Percentiles rank a stretch among this genome's conserved stretches.
phyloP scores from a whole-genome alignment of 1,140 invertebrate species.

The Rhagoletis pomonella region DNA sequence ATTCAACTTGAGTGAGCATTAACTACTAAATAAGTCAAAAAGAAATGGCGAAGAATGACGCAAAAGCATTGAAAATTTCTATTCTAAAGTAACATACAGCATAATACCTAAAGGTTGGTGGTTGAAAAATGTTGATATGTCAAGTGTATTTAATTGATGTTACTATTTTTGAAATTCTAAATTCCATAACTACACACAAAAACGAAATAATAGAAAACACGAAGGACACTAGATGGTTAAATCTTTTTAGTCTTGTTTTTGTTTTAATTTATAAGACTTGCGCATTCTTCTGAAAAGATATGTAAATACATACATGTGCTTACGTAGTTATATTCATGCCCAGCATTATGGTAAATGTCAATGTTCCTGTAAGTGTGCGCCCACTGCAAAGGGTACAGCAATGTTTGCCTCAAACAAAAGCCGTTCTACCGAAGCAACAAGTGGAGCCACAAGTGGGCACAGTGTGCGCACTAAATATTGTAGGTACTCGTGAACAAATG shows the following conservation, averaged over 20 bases:
- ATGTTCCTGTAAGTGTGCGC: neutral
- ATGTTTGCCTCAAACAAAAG: neutral
- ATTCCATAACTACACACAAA: neutral
- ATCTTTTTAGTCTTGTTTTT: neutral
- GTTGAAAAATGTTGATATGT: neutral
- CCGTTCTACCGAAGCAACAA: slow-evolving; percentile 20
- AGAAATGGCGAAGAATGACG: neutral
- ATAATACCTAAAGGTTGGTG: neutral
- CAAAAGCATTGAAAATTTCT: neutral
- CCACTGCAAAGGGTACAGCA: neutral
- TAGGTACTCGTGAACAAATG: neutral
- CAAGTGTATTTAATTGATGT: slow-evolving; percentile 30
- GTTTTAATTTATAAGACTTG: neutral
- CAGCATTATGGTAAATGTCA: neutral
- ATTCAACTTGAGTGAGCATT: too few species aligned
- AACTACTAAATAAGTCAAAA: too few species aligned
- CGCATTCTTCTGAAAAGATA: neutral
- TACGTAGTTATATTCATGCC: neutral
- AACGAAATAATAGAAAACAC: neutral
- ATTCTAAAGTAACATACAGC: neutral
- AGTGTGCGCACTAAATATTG: neutral
- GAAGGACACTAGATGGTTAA: neutral
- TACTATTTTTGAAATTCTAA: slow-evolving; percentile 39
- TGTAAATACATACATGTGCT: neutral
- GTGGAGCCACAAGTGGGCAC: slow-evolving; percentile 16